phyloP scores from a whole-genome alignment of 2,113 vertebrate genomes.

The Erythrolamprus reginae region DNA sequence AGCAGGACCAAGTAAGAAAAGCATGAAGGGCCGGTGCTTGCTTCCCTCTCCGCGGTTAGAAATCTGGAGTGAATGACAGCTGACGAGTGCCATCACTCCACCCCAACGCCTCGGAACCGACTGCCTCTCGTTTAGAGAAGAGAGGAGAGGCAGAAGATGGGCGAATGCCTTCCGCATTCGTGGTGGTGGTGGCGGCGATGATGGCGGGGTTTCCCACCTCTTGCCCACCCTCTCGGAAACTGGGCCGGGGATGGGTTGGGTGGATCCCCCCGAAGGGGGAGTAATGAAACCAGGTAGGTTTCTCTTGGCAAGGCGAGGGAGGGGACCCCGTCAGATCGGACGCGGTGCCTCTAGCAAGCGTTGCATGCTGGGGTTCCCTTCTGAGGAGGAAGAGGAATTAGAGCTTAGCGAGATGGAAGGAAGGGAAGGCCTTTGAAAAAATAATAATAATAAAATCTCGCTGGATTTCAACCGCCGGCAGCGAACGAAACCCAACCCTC shows the following conservation, averaged over 20 bases:
- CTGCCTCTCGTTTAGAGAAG: neutral
- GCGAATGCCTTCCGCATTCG: neutral
- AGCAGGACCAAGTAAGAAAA: neutral
- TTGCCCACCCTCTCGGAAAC: neutral
- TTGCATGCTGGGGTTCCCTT: conserved; percentile 26
- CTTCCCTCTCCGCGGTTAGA: neutral
- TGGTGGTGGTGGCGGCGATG: too few relatives aligned
- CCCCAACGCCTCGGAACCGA: neutral
- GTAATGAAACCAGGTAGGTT: neutral
- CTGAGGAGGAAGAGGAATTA: neutral
- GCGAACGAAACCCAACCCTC: neutral
- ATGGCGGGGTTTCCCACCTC: neutral
- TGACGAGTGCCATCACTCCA: neutral
- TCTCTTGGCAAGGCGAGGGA: neutral
- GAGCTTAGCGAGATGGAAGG: neutral
- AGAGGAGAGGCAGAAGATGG: neutral
- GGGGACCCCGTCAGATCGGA: neutral
- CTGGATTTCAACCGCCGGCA: neutral
- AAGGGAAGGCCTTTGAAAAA: neutral
- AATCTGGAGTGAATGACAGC: neutral
- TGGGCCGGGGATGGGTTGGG: neutral
- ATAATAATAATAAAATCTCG: neutral
- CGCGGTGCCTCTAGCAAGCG: neutral
- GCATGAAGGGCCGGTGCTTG: neutral
- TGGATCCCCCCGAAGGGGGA: neutral